A percentile compares a stretch with the other conserved stretches of the same genome.
phyloP scores from a whole-genome alignment of 1,140 invertebrate genomes.

The Nylanderia fulva region DNA sequence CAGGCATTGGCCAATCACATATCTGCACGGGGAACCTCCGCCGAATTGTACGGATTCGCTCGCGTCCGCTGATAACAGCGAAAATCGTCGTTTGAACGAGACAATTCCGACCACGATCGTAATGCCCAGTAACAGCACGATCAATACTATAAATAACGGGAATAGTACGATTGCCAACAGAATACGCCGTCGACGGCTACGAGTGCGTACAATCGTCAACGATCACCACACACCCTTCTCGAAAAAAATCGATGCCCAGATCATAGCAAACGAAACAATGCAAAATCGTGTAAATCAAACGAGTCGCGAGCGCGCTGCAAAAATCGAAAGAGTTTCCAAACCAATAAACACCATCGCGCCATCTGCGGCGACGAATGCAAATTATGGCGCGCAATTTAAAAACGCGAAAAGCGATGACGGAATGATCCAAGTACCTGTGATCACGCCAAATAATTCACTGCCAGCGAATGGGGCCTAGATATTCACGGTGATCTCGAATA shows the following conservation, averaged over 20 bases:
- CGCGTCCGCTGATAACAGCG: conserved; percentile 56
- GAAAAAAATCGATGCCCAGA: not conserved
- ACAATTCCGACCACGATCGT: conserved; percentile 1
- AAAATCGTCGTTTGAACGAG: conserved; percentile 25
- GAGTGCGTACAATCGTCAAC: conserved; percentile 17
- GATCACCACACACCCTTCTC: conserved; percentile 6
- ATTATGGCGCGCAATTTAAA: not conserved
- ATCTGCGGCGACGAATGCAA: not conserved
- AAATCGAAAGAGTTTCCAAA: conserved; percentile 43
- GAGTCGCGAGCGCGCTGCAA: not conserved
- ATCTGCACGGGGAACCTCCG: conserved; percentile 88
- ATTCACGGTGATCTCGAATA: not conserved
- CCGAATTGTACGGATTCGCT: conserved; percentile 83
- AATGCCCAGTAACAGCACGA: not conserved
- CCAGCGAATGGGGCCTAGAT: not conserved
- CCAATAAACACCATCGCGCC: not conserved
- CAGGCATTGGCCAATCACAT: conserved; percentile 89
- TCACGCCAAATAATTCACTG: conserved; percentile 49
- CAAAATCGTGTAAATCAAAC: not conserved
- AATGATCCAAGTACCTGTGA: conserved; percentile 44
- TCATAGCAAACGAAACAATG: not conserved
- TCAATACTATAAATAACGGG: not conserved
- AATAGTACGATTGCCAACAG: not conserved
- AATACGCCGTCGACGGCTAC: not conserved
- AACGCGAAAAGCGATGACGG: not conserved